Conservation (phyloP, 2,797 vertebrate genomes). For the Coracias cyanogaster region DNA sequence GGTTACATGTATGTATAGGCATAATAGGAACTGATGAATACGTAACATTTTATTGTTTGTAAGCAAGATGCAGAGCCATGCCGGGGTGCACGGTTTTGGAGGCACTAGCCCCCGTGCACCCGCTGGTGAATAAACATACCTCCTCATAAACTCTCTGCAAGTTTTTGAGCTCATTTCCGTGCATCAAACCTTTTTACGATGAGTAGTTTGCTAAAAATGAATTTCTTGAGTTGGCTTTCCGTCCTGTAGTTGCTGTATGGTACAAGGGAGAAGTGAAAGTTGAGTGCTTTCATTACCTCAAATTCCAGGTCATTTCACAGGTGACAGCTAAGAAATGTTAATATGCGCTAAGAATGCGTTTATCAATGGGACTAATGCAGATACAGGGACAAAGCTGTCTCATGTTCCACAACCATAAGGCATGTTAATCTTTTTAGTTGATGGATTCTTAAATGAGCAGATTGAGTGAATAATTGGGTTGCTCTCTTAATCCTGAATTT, state of each 20-base stretch:
- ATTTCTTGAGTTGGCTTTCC: neutral
- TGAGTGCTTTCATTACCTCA: slow-evolving; percentile 49
- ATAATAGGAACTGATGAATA: too few relatives aligned
- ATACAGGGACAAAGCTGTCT: slow-evolving; percentile 62
- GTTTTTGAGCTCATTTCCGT: too few relatives aligned
- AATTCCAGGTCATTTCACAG: slow-evolving; percentile 48
- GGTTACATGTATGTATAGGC: too few relatives aligned
- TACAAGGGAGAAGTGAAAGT: slow-evolving; percentile 3
- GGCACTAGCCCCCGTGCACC: too few relatives aligned
- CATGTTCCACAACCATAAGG: slow-evolving; percentile 70
- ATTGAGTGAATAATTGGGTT: slow-evolving; percentile 77
- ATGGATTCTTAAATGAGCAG: slow-evolving; percentile 75
- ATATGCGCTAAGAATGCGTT: slow-evolving; percentile 63
- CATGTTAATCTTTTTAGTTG: slow-evolving; percentile 75
- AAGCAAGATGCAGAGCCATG: too few relatives aligned
- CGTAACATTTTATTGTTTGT: too few relatives aligned
- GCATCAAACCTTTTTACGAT: slow-evolving; percentile 8
- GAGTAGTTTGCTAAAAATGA: slow-evolving; percentile 52
- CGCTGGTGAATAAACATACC: too few relatives aligned
- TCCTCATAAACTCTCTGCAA: too few relatives aligned
- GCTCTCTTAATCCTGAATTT: slow-evolving; percentile 74
- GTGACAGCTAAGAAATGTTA: slow-evolving; percentile 70
- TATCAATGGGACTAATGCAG: slow-evolving; percentile 68
- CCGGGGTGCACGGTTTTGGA: too few relatives aligned
- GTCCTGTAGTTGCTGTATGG: neutral